Evolutionary conservation across 2,797 vertebrate species (phyloP).

Genomic region (Rhinophrynus dorsalis): DNA sequence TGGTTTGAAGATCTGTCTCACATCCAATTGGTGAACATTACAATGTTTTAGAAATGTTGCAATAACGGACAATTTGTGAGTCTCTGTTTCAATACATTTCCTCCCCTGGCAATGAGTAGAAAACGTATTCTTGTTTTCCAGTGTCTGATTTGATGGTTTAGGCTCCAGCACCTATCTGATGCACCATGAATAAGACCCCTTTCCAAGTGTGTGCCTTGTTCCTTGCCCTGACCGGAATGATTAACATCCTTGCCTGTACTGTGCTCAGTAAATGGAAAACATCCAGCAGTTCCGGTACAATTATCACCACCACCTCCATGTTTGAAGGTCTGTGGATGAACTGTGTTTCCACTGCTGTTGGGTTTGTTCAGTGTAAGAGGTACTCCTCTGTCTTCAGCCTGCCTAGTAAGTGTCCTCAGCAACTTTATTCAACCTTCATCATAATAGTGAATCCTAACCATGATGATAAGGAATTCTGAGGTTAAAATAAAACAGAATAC

Average conservation of each 20-base stretch:
- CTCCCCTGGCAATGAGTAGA: too few relatives aligned
- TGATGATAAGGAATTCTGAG: too few relatives aligned
- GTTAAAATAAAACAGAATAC: too few relatives aligned
- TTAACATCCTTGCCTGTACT: constrained; percentile 43
- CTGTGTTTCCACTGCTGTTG: constrained; percentile 45
- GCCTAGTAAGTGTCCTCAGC: constrained; percentile 55
- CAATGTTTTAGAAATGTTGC: too few relatives aligned
- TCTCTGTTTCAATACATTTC: too few relatives aligned
- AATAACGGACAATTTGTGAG: too few relatives aligned
- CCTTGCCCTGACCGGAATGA: constrained; percentile 54
- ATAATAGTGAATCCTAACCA: too few relatives aligned
- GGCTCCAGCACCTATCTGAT: not conserved
- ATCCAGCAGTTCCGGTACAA: not conserved
- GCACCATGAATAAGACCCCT: constrained; percentile 31
- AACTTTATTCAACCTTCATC: too few relatives aligned
- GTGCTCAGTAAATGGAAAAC: constrained; percentile 57
- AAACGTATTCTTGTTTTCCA: too few relatives aligned
- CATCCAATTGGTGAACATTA: too few relatives aligned
- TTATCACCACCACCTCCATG: constrained; percentile 48
- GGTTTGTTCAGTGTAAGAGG: constrained; percentile 54
- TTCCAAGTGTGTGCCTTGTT: constrained; percentile 51
- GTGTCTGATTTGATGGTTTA: not conserved
- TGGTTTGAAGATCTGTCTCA: too few relatives aligned
- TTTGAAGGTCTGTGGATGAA: constrained; percentile 67
- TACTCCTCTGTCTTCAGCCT: constrained; percentile 55